Conservation (phyloP, 2,797 vertebrate genomes). For the Periparus ater region DNA sequence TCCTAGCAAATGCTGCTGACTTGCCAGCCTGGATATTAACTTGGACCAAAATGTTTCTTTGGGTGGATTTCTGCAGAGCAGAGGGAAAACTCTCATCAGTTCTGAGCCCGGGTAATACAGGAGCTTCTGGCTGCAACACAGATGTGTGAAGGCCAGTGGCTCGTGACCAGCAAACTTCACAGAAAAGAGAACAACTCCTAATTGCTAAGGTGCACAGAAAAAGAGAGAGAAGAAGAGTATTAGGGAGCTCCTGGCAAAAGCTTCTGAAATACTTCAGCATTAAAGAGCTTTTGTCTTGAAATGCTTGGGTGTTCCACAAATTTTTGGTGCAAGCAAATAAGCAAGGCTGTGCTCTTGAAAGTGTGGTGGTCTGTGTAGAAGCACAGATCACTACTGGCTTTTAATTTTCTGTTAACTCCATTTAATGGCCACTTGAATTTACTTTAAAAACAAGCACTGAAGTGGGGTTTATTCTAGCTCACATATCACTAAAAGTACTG, state of each 20-base stretch:
- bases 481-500: background rate
- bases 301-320: background rate
- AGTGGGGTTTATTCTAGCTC: background rate
- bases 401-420: background rate
- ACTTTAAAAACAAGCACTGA: background rate
- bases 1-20: background rate
- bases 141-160: background rate
- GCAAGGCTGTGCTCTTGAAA: background rate
- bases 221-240: background rate
- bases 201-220: background rate
- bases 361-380: background rate
- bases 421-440: background rate
- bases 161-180: background rate
- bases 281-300: background rate
- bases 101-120: background rate
- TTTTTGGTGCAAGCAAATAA: background rate
- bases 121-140: background rate
- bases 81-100: background rate
- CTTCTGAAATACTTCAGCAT: background rate
- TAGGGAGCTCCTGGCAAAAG: background rate
- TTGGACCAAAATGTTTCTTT: background rate
- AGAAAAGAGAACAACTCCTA: background rate
- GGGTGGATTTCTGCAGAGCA: background rate
- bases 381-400: background rate
- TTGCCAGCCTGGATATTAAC: background rate